Base-by-base conservation (phyloP, 2,888 invertebrate species). In the Epistrophe eligans region DNA sequence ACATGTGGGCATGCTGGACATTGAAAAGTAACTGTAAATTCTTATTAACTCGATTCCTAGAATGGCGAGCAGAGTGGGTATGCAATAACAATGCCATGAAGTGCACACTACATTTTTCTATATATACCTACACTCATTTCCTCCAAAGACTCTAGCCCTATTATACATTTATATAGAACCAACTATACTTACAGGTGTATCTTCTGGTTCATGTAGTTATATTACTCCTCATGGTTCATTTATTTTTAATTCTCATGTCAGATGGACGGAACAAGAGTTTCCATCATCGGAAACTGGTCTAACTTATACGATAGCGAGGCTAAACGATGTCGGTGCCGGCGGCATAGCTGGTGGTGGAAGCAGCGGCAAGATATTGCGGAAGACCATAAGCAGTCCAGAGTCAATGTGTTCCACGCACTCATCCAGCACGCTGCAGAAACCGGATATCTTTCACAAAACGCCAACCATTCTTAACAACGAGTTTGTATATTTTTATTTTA, bases 261-360 rank as follows among this genome's bases (percentile, higher is more conserved):
- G 83, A 84, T 92, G 92, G 92, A 90, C 92, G 15, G 92, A 92
- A 84, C 92, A 90, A 82, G 91, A 92, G 79, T 92, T 92, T 88
- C 91, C 91, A 73, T 90, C 91, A 89, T 91, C 92, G 28, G 92
- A 92, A 88, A 91, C 92, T 83, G 93, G 93, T 89, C 91, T 93
- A 60, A 91, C 93, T 10, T 93, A 93, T 84, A 91, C 93, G 58
- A 91, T 93, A 81, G 90, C 91, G 58, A 89, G 90, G 73, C 91
- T 92, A 17, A 91, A 92, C 77, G 91, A 91, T 52, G 90, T 90
- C 50, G 90, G 90, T 38, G 89, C 89, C 40, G 89, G 90, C 89
- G 71, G 90, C 84, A 90, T 24, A 88, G 90, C 77, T 87, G 91
- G 67, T 90, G 91, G 88, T 87, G 89, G 58, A 89, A 90, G 77